Conservation (phyloP, 1,140 invertebrate species). For the Brachionus calyciflorus region DNA sequence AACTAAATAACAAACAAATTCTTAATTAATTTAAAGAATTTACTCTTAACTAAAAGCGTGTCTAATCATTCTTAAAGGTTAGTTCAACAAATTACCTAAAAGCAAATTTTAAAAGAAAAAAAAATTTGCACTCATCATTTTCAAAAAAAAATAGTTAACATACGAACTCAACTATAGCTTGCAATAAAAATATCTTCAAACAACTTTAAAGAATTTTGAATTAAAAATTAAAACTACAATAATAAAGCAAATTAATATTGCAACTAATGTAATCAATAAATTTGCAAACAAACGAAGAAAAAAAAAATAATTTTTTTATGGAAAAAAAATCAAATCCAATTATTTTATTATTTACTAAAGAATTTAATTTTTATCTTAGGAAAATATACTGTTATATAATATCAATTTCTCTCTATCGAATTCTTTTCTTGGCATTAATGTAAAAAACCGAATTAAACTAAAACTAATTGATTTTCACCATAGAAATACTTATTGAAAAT, state of each 20-base stretch:
- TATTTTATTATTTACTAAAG: slow-evolving; percentile 21
- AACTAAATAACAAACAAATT: background rate
- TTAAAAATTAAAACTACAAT: too few species aligned
- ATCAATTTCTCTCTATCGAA: too few species aligned
- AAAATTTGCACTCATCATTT: background rate
- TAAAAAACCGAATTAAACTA: too few species aligned
- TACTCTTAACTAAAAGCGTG: slow-evolving; percentile 21
- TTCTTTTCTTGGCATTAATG: too few species aligned
- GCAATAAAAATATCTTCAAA: too few species aligned
- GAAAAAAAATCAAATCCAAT: background rate
- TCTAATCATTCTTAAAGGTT: slow-evolving; percentile 37
- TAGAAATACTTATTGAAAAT: too few species aligned
- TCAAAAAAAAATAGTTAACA: too few species aligned
- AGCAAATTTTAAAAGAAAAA: background rate
- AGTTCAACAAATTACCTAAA: slow-evolving; percentile 38
- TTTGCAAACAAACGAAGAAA: slow-evolving; percentile 14
- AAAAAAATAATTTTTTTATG: background rate
- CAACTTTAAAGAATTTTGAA: too few species aligned
- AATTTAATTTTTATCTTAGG: too few species aligned
- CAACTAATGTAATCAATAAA: slow-evolving; percentile 8
- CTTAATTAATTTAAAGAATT: slow-evolving; percentile 13
- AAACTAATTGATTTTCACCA: too few species aligned
- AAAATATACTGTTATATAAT: too few species aligned
- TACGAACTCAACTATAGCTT: too few species aligned
- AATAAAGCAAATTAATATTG: background rate